These are phyloP conservation scores for Drosophila ogumai DNA, from an alignment of 1,140 invertebrate species.

Conservation along the genomic window DNA sequence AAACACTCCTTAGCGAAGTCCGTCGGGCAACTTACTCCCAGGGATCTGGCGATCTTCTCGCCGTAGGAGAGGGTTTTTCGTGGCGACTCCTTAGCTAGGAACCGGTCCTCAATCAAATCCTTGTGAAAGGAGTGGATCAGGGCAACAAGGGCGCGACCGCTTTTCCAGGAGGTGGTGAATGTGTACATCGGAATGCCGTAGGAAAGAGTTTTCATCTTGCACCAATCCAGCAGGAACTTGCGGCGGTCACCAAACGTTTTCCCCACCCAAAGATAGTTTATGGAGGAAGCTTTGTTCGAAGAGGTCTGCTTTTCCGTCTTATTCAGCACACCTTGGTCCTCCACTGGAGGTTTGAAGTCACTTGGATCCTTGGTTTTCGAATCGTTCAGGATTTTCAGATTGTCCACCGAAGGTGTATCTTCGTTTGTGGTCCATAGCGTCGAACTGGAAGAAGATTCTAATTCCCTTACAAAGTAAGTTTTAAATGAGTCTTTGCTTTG, in stretches of 20 bases:
- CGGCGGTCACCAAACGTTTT: neutral
- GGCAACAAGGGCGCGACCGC: neutral
- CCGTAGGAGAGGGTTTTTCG: neutral
- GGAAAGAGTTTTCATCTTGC: neutral
- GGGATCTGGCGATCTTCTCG: neutral
- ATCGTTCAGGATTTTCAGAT: too few relatives aligned
- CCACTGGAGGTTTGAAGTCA: too few relatives aligned
- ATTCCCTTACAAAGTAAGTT: too few relatives aligned
- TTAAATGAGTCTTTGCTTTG: too few relatives aligned
- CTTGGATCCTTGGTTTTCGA: too few relatives aligned
- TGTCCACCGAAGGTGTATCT: too few relatives aligned
- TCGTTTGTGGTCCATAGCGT: too few relatives aligned
- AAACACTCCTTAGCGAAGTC: neutral
- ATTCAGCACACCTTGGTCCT: too few relatives aligned
- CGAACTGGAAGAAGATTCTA: too few relatives aligned
- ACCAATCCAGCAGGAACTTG: neutral
- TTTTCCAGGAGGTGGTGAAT: neutral
- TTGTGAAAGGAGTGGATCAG: neutral
- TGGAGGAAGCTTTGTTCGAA: neutral
- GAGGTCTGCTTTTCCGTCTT: too few relatives aligned
- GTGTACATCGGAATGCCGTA: neutral
- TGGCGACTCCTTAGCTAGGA: neutral
- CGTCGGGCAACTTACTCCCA: neutral
- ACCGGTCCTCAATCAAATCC: neutral
- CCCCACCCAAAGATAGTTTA: neutral